Conservation (phyloP, 1,140 invertebrate species). For the Lineus longissimus region DNA sequence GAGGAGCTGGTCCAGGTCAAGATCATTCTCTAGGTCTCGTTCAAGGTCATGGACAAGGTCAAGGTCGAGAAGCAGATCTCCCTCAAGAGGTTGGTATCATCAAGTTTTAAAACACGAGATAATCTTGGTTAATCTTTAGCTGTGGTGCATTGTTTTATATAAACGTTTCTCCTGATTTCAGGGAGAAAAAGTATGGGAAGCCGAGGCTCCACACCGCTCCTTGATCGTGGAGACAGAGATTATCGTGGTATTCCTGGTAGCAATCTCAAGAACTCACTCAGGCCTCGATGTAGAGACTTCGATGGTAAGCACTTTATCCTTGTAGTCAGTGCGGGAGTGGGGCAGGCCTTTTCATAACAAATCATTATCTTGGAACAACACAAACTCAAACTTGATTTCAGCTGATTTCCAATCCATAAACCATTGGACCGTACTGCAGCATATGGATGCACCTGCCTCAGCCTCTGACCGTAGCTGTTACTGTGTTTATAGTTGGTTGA, state of each 20-base stretch:
- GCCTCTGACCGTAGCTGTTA: too few relatives aligned
- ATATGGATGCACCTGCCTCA: too few relatives aligned
- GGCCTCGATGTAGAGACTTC: conserved; percentile 55
- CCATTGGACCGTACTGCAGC: too few relatives aligned
- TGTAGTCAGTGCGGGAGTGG: neutral
- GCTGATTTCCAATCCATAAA: too few relatives aligned
- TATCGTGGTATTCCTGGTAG: neutral
- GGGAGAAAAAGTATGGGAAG: conserved; percentile 11
- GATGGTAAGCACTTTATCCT: conserved; percentile 49
- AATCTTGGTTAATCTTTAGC: too few relatives aligned
- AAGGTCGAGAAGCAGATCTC: conserved; percentile 10
- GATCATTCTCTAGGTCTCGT: conserved; percentile 29
- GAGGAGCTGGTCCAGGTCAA: conserved; percentile 29
- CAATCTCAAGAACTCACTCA: neutral
- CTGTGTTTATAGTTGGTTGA: too few relatives aligned
- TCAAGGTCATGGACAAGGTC: conserved; percentile 33
- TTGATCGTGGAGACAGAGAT: conserved; percentile 29
- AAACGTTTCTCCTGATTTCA: neutral
- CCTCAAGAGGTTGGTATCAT: neutral
- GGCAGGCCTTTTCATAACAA: too few relatives aligned
- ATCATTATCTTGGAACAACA: too few relatives aligned
- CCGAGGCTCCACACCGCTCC: conserved; percentile 38
- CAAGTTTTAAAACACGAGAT: neutral
- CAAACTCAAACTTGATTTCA: too few relatives aligned
- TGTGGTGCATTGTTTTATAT: too few relatives aligned